phyloP scores from a whole-genome alignment of 2,888 invertebrate genomes.

The Sinohyriopsis cumingii region DNA sequence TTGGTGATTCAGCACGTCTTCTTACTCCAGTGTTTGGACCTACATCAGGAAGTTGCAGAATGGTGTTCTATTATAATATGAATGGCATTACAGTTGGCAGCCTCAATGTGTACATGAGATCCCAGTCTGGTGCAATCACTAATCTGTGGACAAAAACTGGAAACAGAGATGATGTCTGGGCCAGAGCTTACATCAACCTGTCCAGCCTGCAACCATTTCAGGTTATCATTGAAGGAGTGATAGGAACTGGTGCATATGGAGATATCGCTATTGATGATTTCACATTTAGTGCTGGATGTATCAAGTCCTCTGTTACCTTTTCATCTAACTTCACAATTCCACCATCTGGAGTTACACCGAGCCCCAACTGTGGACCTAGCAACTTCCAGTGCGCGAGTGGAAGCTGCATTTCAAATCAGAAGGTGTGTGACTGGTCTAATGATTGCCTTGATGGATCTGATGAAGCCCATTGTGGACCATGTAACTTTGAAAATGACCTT shows the following conservation, averaged over 20 bases:
- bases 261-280: conserved; percentile 68
- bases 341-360: conserved; percentile 36
- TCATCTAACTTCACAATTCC: conserved; percentile 45
- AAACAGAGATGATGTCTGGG: conserved; percentile 57
- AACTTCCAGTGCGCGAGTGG: conserved; percentile 54
- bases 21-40: conserved; percentile 46
- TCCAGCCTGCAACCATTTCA: conserved; percentile 49
- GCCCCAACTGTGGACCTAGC: conserved; percentile 32
- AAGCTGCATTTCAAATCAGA: conserved; percentile 47
- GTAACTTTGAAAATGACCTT: conserved; percentile 60
- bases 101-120: conserved; percentile 55
- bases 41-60: conserved; percentile 37
- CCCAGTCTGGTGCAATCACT: conserved; percentile 27
- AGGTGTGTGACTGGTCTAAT: conserved; percentile 57
- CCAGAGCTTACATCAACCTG: conserved; percentile 46
- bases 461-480: conserved; percentile 62
- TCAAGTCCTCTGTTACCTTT: conserved; percentile 33
- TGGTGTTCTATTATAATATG: conserved; percentile 63
- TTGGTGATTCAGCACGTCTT: conserved; percentile 66
- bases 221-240: conserved; percentile 59
- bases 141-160: conserved; percentile 50
- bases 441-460: conserved; percentile 60
- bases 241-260: conserved; percentile 45
- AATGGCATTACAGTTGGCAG: conserved; percentile 56
- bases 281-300: conserved; percentile 55